Base-by-base conservation (phyloP, 2,797 vertebrate genomes). In the Periparus ater region DNA sequence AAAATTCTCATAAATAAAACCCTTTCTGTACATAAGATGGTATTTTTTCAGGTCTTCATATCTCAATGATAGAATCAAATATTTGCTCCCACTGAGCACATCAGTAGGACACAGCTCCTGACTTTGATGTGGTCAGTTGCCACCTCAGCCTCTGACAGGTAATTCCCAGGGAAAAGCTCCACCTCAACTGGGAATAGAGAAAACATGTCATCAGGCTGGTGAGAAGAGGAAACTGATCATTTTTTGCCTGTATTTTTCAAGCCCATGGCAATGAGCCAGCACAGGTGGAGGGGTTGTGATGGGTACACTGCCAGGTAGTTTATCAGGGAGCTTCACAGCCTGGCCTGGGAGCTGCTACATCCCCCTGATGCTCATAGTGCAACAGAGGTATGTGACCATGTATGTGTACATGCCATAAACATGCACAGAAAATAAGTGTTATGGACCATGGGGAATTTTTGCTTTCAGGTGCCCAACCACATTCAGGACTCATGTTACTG, bases 401-500 rank as follows among this genome's bases (percentile, higher is more conserved):
- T 22, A n/a, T 0, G 2, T 25, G 68, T 5, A 21, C 32, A 14
- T 1, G 2, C 34, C 21, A 36, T 6, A 61, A 65, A 73, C 32
- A 42, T 0, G 8, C 54, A 76, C 17, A 61, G 60, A 72, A 79
- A 85, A 8, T n/a, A 61, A 58, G 7, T 34, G 29, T 15, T 58
- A 62, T 0, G n/a, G n/a, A 74, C 50, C 10, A 6, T 5, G 15
- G 6, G 53, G 57, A 73, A 68, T 23, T 76, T 66, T 58, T 86
- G 25, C 36, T 63, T 89, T 60, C 66, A 45, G 58, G 40, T 54
- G 55, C 42, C 47, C 9, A 45, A 11, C 10, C 16, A 45, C 45
- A 27, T 32, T 74, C 54, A 53, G 0, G 4, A 61, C 25, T 7
- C 0, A 0, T 12, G 10, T 19, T 13, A 65, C 5, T 9, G 11